Evolutionary conservation across 2,113 vertebrate genomes (phyloP).

Genomic region (Ibidorhyncha struthersii): DNA sequence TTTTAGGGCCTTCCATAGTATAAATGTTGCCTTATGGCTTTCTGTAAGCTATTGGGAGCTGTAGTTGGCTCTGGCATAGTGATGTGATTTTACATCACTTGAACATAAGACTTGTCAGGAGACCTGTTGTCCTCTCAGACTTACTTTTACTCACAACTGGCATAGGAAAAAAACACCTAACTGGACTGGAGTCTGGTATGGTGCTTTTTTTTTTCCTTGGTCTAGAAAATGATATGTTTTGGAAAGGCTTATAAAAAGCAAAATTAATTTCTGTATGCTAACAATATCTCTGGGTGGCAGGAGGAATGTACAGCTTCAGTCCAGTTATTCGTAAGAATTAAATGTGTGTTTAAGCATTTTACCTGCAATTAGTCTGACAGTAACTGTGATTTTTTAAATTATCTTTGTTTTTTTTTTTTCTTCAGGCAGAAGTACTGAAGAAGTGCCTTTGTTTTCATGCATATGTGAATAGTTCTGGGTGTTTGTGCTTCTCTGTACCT

Average conservation of each 20-base stretch:
- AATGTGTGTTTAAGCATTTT: neutral
- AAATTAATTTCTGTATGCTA: neutral
- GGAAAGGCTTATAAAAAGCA: neutral
- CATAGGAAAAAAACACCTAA: no score
- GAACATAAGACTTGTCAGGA: neutral
- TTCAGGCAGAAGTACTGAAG: neutral
- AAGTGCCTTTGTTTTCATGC: neutral
- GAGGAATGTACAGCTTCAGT: neutral
- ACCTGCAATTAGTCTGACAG: neutral
- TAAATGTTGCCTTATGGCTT: neutral
- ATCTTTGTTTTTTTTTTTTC: neutral
- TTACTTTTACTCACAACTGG: neutral
- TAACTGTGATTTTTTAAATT: neutral
- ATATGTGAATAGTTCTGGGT: neutral
- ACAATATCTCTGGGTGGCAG: neutral
- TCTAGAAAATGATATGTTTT: neutral
- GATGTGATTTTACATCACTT: neutral
- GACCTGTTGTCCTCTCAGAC: neutral
- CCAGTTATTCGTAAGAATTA: neutral
- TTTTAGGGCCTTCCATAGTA: neutral
- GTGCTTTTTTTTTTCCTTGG: no score
- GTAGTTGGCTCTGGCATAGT: neutral
- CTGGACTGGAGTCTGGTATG: neutral
- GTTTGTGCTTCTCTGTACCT: neutral
- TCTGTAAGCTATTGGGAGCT: neutral